A percentile compares a stretch with the other conserved stretches of the same genome.
phyloP scores from a whole-genome alignment of 1,140 invertebrate species.

The Zophobas morio region DNA sequence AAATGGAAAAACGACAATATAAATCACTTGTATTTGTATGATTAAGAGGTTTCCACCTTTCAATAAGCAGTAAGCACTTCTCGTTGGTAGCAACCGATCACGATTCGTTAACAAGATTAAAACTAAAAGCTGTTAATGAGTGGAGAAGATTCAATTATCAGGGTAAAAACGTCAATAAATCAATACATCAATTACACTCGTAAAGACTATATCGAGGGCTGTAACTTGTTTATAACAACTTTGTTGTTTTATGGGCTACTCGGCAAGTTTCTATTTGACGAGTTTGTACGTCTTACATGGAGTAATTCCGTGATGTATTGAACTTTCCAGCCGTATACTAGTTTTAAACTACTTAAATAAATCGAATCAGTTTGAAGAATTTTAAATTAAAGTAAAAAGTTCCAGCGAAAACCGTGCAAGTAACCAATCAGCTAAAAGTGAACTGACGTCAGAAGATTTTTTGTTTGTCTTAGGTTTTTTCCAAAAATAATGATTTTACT shows the following conservation, averaged over 20 bases:
- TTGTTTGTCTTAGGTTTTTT: neutral
- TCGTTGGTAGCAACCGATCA: neutral
- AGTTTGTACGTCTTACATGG: conserved; percentile 23
- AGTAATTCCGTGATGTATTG: conserved; percentile 37
- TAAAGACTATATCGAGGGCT: conserved; percentile 23
- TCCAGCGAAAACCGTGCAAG: conserved; percentile 4
- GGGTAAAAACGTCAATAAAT: conserved; percentile 23
- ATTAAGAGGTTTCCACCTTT: conserved; percentile 33
- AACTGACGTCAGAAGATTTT: neutral
- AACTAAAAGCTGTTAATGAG: conserved; percentile 23
- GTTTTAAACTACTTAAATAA: conserved; percentile 32
- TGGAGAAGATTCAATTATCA: conserved; percentile 21
- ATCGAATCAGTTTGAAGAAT: conserved; percentile 27
- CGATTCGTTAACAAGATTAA: conserved; percentile 26
- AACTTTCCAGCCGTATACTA: conserved; percentile 33
- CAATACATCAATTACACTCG: conserved; percentile 24
- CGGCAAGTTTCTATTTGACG: conserved; percentile 37
- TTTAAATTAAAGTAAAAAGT: conserved; percentile 37
- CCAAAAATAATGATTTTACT: too few species aligned
- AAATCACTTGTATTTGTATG: conserved; percentile 16
- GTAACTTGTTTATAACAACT: conserved; percentile 42
- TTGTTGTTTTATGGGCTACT: conserved; percentile 38
- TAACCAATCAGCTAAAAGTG: conserved; percentile 18
- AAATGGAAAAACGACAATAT: conserved; percentile 12
- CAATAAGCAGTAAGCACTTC: neutral